A percentile compares a stretch with the other conserved stretches of the same genome.
phyloP scores from a whole-genome alignment of 2,888 invertebrate species.

The Acronicta leporina region DNA sequence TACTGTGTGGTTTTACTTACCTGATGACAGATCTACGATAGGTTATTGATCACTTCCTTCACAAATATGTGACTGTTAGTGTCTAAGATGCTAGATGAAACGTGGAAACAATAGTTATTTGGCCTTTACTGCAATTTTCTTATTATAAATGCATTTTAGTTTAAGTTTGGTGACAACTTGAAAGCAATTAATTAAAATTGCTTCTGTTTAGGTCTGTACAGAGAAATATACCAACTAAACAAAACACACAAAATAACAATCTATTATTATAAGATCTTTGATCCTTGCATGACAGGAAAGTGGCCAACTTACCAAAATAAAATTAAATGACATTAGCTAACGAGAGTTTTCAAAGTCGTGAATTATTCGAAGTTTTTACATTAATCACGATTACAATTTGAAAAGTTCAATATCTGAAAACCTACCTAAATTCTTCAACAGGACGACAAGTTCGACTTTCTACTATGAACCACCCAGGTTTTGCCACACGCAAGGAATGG shows the following conservation, averaged over 20 bases:
- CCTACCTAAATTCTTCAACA: constrained; percentile 21
- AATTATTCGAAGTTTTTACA: constrained; percentile 53
- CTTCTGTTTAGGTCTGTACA: no score
- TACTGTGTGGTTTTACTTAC: constrained; percentile 61
- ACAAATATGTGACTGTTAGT: constrained; percentile 59
- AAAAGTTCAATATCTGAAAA: constrained; percentile 27
- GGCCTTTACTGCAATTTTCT: not conserved
- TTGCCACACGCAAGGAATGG: constrained; percentile 83
- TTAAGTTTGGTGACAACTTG: no score
- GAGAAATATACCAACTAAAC: no score
- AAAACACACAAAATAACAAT: not conserved
- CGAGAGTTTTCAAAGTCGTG: constrained; percentile 56
- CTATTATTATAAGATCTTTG: not conserved
- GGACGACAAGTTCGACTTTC: constrained; percentile 22
- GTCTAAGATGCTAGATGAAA: constrained; percentile 32
- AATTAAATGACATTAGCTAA: constrained; percentile 48
- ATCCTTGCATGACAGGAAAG: constrained; percentile 6
- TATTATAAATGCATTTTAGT: not conserved
- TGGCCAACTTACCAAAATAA: constrained; percentile 45
- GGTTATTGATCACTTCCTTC: constrained; percentile 80
- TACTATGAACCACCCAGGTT: constrained; percentile 77
- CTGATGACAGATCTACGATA: constrained; percentile 81
- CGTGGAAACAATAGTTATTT: constrained; percentile 39
- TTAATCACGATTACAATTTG: constrained; percentile 55
- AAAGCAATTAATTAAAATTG: no score